Base-by-base conservation (phyloP, 2,888 invertebrate genomes). In the Oscheius sp. region DNA sequence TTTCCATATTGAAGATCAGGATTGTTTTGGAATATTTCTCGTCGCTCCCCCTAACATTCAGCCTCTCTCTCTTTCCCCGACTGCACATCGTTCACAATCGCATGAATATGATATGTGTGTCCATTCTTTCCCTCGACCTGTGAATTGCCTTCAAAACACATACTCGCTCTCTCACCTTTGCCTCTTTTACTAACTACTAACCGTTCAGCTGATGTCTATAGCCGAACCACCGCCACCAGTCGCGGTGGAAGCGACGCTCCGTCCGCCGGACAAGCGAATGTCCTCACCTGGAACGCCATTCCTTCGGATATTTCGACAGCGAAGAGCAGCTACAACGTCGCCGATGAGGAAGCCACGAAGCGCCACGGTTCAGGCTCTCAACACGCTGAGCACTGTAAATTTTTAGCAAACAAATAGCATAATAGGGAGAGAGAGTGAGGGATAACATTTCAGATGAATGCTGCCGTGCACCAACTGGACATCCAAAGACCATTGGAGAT, bases 61-160 rank as follows among this genome's bases (percentile, higher is more conserved):
- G 4, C 15, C 33, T 20, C 55, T 55, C 33, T 37, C 33, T n/a
- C 27, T 12, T n/a, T 23, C 25, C n/a, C 15, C 33, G 61, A n/a
- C 42, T 27, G 61, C 61, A 39, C 61, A 42, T 61, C 61, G 61
- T 61, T 61, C 61, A 61, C 61, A 61, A 42, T 45, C 42, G 61
- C 61, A 61, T 61, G 61, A 61, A 61, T 61, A 61, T 61, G 61
- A 61, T 61, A 61, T 45, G 61, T 61, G 61, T 42, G 37, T 37
- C 61, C 27, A 61, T 61, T 61, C 58, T 58, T 58, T 39, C n/a
- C 50, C 5, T 15, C 29, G 34, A 55, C 55, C 33, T 48, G 46
- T 52, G 39, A 57, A 31, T 57, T 33, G 20, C 58, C 23, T 39
- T 39, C 58, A 20, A 15, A 25, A 58, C 53, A 27, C 15, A 52